Evolutionary conservation across 1,140 invertebrate genomes (phyloP).

Genomic region (Tribolium madens): DNA sequence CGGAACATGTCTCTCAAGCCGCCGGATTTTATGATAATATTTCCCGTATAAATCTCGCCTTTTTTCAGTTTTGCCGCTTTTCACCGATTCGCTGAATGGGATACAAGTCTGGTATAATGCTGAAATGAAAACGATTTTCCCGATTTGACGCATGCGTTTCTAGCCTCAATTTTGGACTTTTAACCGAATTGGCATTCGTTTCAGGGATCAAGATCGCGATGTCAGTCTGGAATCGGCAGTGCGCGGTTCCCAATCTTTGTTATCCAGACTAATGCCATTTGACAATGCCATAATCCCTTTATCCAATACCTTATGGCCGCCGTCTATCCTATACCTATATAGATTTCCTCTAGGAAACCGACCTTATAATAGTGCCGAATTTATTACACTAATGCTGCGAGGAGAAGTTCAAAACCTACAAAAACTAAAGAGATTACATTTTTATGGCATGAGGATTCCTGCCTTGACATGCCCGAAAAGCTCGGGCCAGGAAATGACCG

Average conservation of each 20-base stretch:
- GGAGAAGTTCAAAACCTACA: conserved; percentile 22
- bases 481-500: conserved; percentile 16
- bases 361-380: conserved; percentile 44
- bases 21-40: conserved; percentile 34
- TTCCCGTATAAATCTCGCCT: conserved; percentile 29
- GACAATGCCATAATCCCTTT: conserved; percentile 54
- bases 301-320: conserved; percentile 53
- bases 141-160: not conserved
- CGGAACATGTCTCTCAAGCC: conserved; percentile 44
- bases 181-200: conserved; percentile 38
- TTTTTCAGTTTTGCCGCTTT: conserved; percentile 23
- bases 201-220: conserved; percentile 42
- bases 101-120: conserved; percentile 13
- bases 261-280: conserved; percentile 54
- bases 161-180: conserved; percentile 11
- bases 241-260: conserved; percentile 51
- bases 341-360: conserved; percentile 46
- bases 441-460: conserved; percentile 11
- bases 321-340: conserved; percentile 45
- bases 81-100: conserved; percentile 21
- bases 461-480: conserved; percentile 13
- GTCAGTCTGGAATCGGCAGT: conserved; percentile 37
- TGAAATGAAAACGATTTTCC: conserved; percentile 22
- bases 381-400: conserved; percentile 22
- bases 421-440: conserved; percentile 36